Evolutionary conservation across 2,797 vertebrate species (phyloP).

Genomic region (Zonotrichia albicollis): DNA sequence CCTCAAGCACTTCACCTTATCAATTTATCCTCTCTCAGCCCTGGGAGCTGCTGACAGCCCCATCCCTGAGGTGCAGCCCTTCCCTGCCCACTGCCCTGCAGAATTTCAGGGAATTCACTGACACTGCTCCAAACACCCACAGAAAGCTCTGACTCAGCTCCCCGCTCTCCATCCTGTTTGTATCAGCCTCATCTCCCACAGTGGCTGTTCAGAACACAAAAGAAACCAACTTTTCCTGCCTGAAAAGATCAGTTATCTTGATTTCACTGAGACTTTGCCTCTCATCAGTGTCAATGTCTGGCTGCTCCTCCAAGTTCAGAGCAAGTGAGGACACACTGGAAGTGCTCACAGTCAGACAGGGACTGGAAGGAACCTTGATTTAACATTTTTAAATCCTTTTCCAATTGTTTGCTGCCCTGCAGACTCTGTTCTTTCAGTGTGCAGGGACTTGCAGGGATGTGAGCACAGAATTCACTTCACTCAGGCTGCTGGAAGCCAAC

Average conservation of each 20-base stretch:
- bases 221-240: background rate
- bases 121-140: background rate
- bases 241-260: background rate
- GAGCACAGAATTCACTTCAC: fast-evolving
- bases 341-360: background rate
- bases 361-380: background rate
- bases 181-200: background rate
- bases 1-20: background rate
- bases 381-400: background rate
- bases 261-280: background rate
- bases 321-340: background rate
- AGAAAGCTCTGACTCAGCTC: background rate
- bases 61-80: background rate
- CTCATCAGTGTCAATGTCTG: background rate
- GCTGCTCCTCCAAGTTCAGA: background rate
- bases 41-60: background rate
- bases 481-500: background rate
- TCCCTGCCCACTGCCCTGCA: background rate
- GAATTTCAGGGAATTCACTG: background rate
- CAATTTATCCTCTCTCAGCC: background rate
- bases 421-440: background rate
- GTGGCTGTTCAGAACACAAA: background rate
- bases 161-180: background rate
- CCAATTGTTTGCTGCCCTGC: background rate
- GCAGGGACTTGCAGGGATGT: background rate